Evolutionary conservation across 1,140 invertebrate genomes (phyloP).

Genomic region (Physella acuta): DNA sequence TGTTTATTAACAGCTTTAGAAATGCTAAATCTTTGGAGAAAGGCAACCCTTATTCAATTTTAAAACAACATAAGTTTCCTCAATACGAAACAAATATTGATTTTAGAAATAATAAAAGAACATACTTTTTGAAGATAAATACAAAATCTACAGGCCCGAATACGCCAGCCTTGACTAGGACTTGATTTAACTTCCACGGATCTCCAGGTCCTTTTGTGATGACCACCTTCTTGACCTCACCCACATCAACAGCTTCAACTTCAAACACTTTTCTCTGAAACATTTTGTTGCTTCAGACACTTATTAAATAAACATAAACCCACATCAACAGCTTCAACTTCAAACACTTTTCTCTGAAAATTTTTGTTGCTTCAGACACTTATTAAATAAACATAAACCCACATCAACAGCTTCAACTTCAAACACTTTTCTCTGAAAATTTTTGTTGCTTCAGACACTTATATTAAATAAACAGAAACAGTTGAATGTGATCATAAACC

Average conservation of each 20-base stretch:
- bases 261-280: constrained; percentile 17
- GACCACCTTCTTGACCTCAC: constrained; percentile 37
- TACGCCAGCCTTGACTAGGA: constrained; percentile 35
- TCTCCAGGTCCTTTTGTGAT: constrained; percentile 42
- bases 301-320: too few species aligned
- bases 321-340: constrained; percentile 39
- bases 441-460: too few species aligned
- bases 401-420: constrained; percentile 40
- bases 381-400: too few species aligned
- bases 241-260: constrained; percentile 41
- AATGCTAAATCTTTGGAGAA: too few species aligned
- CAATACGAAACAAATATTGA: too few species aligned
- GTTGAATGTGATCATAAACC: too few species aligned
- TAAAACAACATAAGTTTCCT: too few species aligned
- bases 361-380: too few species aligned
- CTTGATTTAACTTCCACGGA: constrained; percentile 39
- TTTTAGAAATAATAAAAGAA: too few species aligned
- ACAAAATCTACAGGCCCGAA: constrained; percentile 27
- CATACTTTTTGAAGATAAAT: constrained; percentile 35
- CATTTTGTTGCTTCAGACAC: too few species aligned
- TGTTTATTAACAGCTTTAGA: neutral
- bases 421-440: constrained; percentile 18
- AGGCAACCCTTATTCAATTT: too few species aligned
- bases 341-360: constrained; percentile 18
- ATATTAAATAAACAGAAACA: too few species aligned